Base-by-base conservation (phyloP, 2,113 vertebrate species). In the Aldabrachelys gigantea region DNA sequence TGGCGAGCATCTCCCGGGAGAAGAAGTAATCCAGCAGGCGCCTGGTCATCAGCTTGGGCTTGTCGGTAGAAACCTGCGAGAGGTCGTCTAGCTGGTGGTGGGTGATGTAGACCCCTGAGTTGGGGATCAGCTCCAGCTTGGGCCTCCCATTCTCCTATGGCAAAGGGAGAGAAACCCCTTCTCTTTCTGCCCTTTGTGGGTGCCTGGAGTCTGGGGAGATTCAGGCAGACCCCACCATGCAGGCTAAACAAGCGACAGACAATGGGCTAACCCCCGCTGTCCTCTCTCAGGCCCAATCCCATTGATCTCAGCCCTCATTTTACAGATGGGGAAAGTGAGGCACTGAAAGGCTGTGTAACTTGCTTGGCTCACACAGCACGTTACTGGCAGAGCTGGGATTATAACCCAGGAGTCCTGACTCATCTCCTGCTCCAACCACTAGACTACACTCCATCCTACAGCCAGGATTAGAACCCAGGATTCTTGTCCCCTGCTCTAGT, bases 21-120 rank as follows among this genome's bases (percentile, higher is more conserved):
- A 96, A 93, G 90, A 94, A 96, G 52, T 93, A 97, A 72, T 78
- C 81, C 16, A 95, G 85, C n/a, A 96, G 79, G 10, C 80, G 53
- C 44, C 57, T 14, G 5, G 92, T 95, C 91, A 95, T 97, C 57
- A 95, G 93, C 76, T 96, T 94, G 79, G 95, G 95, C 57, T 96
- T 94, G 75, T 96, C 95, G 0, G 82, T 41, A 38, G 97, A 81
- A 21, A 95, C 89, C 54, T 89, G 94, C 0, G 91, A 87, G 22
- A 97, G 95, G 49, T 97, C 82, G 1, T 95, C 85, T 56, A 95
- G 80, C 95, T 96, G 93, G 24, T 49, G 82, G 89, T 93, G 93
- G 6, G 85, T 95, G 79, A 96, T 84, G 54, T 76, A 96, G 75
- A 91, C 91, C 27, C 92, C 90, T 0, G 75, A 94, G 19, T 62